Evolutionary conservation across 1,140 invertebrate species (phyloP), one percentile per base, ranked within the genome.

Genomic region (Macrosteles quadrilineatus): DNA sequence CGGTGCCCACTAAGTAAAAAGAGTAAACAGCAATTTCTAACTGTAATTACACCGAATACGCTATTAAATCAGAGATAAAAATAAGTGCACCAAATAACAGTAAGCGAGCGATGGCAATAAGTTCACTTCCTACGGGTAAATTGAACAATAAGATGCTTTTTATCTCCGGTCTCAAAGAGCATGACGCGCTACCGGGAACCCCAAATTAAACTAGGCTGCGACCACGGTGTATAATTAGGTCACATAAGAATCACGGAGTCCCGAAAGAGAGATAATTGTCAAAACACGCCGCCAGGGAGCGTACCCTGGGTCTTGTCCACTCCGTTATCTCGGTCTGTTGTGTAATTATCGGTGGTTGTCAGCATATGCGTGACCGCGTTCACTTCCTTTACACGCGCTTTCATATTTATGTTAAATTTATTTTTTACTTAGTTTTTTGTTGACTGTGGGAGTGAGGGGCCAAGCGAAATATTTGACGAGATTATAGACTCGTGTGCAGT

Each of bases 41-140:
- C 14, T 11, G 21, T 19, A 50, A 17, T 50, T 50, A n/a, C 47
- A n/a, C 21, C 21, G 21, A 17, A 21, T 50, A 19, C 47, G 47
- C n/a, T 50, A 50, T 50, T 50, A 50, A 50, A 50, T 50, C n/a
- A 3, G 47, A 50, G 47, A 50, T 50, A 50, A 50, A 50, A 50
- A 50, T 50, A 21, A 50, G 47, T 50, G 47, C 47, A 4, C 47
- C 4, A 50, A 50, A 50, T 50, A 50, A 50, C 47, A 50, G 47
- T 11, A 50, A 19, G n/a, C 6, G 21, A 50, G 47, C 47, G 47
- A 50, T 19, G 47, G 47, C 47, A 50, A 50, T 36, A 36, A 36
- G 4, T 50, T 50, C 47, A 50, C 21, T 50, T 50, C 47, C 47
- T 50, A 50, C 47, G 3, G 47, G 4, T 19, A 50, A 17, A 50